Percentiles rank a stretch among this genome's conserved stretches.
Conservation (phyloP, 1,140 invertebrate genomes). For the Drosophila lini region DNA sequence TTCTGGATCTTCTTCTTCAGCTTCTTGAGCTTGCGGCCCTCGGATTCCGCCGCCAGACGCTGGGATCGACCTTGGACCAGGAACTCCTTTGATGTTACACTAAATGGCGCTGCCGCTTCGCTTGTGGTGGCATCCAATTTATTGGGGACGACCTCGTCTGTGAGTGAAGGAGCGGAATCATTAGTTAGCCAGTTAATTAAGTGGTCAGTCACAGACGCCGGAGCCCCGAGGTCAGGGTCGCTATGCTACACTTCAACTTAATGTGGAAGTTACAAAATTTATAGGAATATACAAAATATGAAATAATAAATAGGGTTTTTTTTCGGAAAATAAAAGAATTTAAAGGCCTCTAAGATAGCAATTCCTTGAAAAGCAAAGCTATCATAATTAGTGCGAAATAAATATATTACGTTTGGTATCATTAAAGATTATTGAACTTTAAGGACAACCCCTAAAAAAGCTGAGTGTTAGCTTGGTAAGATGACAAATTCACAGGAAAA, state of each 20-base stretch:
- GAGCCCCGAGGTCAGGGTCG: conserved; percentile 42
- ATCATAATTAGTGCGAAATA: not conserved
- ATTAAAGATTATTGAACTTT: not conserved
- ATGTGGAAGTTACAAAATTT: not conserved
- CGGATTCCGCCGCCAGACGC: conserved; percentile 31
- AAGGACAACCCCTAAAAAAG: not conserved
- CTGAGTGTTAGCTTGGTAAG: conserved; percentile 8
- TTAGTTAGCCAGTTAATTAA: conserved; percentile 65
- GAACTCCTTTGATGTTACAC: conserved; percentile 63
- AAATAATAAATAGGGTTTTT: not conserved
- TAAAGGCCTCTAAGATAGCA: not conserved
- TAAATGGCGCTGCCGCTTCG: not conserved
- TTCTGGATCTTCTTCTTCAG: conserved; percentile 88
- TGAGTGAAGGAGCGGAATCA: conserved; percentile 1
- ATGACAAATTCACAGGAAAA: conserved; percentile 13
- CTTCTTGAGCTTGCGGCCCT: conserved; percentile 79
- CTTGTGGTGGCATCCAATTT: conserved; percentile 42
- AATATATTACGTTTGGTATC: not conserved
- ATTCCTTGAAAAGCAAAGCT: not conserved
- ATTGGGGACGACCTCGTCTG: conserved; percentile 39
- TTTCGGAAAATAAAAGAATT: not conserved
- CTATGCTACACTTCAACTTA: conserved; percentile 6
- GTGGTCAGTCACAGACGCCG: conserved; percentile 36
- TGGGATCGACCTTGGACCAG: conserved; percentile 69
- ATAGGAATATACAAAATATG: too few relatives aligned